A percentile compares a stretch with the other conserved stretches of the same genome.
Conservation (phyloP, 2,113 vertebrate genomes). For the Onychostoma macrolepis region DNA sequence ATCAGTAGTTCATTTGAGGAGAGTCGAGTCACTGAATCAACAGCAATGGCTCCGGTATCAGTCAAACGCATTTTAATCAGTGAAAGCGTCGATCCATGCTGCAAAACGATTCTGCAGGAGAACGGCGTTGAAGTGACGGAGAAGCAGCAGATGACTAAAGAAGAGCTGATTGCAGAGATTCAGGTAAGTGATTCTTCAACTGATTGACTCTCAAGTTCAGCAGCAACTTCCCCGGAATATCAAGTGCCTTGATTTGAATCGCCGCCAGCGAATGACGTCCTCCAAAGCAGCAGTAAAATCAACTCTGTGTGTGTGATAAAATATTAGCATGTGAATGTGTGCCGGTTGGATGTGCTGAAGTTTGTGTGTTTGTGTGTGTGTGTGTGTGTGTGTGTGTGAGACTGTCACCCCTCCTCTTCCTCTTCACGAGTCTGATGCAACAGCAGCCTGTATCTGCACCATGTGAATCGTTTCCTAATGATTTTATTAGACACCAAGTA, state of each 20-base stretch:
- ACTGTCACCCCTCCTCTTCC: not conserved
- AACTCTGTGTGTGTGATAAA: not conserved
- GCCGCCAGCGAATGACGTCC: not conserved
- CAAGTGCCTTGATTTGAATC: not conserved
- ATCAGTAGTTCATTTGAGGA: not conserved
- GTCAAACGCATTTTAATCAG: constrained; percentile 87
- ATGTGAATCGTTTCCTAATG: not conserved
- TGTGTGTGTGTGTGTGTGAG: not conserved
- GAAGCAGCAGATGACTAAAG: constrained; percentile 81
- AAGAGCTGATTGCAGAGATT: constrained; percentile 87
- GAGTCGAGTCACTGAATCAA: constrained; percentile 25
- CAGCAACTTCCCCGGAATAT: not conserved
- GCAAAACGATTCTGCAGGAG: constrained; percentile 84
- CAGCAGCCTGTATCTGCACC: constrained; percentile 67
- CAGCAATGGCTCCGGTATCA: constrained; percentile 80
- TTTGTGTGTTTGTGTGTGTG: not conserved
- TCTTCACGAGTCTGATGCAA: constrained; percentile 84
- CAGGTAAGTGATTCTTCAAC: constrained; percentile 73
- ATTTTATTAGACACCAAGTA: not conserved
- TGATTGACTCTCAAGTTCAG: not conserved
- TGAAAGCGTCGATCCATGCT: constrained; percentile 90
- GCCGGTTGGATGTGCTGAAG: not conserved
- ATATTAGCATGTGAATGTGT: not conserved
- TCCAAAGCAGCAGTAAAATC: not conserved
- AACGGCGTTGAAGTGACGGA: constrained; percentile 89